phyloP scores from a whole-genome alignment of 2,888 invertebrate genomes.

The Ectemnius continuus region DNA sequence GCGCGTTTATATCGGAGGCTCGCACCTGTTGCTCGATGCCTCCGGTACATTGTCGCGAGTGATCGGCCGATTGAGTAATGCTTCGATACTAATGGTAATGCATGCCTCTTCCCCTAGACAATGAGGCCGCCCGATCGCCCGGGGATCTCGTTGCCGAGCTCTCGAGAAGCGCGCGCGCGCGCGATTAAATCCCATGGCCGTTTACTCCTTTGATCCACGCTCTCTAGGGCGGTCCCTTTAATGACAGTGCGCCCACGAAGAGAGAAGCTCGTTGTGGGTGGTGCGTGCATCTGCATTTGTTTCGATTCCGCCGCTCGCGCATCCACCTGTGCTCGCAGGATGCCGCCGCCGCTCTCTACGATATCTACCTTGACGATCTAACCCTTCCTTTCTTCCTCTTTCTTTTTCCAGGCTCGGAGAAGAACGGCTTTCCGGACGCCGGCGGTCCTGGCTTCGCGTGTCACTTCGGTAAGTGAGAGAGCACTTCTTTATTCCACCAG shows the following conservation, averaged over 20 bases:
- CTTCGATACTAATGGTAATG: conserved; percentile 4
- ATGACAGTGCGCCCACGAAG: conserved; percentile 24
- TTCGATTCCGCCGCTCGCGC: conserved; percentile 36
- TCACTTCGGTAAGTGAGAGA: conserved; percentile 69
- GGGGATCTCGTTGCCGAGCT: conserved; percentile 16
- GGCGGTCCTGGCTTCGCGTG: conserved; percentile 59
- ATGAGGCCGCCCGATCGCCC: conserved; percentile 4
- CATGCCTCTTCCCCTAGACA: background rate
- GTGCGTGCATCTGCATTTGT: conserved; percentile 41
- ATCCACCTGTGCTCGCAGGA: conserved; percentile 20
- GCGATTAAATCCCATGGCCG: conserved; percentile 46
- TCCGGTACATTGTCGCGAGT: background rate
- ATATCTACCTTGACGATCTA: conserved; percentile 20
- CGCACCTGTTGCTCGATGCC: background rate
- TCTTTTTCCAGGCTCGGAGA: conserved; percentile 67
- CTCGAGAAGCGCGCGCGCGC: conserved; percentile 25
- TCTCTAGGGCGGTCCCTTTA: conserved; percentile 50
- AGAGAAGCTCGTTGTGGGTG: conserved; percentile 46
- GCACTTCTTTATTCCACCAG: background rate
- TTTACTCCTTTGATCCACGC: conserved; percentile 26
- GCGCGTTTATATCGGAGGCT: background rate
- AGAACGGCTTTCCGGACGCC: conserved; percentile 64
- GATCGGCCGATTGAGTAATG: conserved; percentile 7
- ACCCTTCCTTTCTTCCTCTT: conserved; percentile 18
- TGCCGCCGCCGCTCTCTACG: background rate